phyloP scores from a whole-genome alignment of 92 coral and sea anemone genomes.

The Palythoa grandiflora region DNA sequence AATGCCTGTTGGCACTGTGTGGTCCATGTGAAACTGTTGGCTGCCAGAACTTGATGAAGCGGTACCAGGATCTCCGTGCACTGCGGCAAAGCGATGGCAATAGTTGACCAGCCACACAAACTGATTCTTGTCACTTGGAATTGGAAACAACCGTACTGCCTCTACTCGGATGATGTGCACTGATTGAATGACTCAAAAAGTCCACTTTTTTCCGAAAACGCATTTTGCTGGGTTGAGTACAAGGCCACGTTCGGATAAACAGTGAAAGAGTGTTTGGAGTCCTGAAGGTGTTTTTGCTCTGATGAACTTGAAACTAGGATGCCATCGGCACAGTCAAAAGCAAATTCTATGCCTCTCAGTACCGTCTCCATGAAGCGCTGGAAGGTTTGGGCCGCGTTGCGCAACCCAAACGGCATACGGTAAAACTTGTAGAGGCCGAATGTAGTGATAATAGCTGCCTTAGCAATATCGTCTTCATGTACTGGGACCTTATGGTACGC shows the following conservation, averaged over 20 bases:
- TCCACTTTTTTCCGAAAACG: conserved; percentile 53
- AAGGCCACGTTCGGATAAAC: conserved; percentile 39
- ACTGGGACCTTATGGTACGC: conserved; percentile 70
- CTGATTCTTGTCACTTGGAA: conserved; percentile 53
- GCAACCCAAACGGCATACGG: conserved; percentile 63
- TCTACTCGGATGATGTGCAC: conserved; percentile 39
- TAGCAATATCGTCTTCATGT: conserved; percentile 46
- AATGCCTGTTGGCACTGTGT: conserved; percentile 37
- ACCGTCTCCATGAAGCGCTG: conserved; percentile 61
- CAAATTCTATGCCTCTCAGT: conserved; percentile 45
- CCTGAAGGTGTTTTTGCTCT: conserved; percentile 18
- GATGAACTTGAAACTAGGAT: conserved; percentile 40
- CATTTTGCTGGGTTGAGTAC: conserved; percentile 51
- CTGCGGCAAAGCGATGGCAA: conserved; percentile 55
- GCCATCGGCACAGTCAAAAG: conserved; percentile 25
- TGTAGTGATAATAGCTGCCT: conserved; percentile 58
- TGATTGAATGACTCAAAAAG: conserved; percentile 50
- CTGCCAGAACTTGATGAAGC: conserved; percentile 35
- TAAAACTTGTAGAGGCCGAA: conserved; percentile 65
- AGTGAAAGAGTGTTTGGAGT: conserved; percentile 52
- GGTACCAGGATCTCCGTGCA: conserved; percentile 45
- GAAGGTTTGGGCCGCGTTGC: conserved; percentile 63
- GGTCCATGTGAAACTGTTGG: conserved; percentile 40
- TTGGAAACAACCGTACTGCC: conserved; percentile 44
- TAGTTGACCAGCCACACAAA: conserved; percentile 44